Evolutionary conservation across 2,888 invertebrate species (phyloP).

Genomic region (Saturnia pavonia): DNA sequence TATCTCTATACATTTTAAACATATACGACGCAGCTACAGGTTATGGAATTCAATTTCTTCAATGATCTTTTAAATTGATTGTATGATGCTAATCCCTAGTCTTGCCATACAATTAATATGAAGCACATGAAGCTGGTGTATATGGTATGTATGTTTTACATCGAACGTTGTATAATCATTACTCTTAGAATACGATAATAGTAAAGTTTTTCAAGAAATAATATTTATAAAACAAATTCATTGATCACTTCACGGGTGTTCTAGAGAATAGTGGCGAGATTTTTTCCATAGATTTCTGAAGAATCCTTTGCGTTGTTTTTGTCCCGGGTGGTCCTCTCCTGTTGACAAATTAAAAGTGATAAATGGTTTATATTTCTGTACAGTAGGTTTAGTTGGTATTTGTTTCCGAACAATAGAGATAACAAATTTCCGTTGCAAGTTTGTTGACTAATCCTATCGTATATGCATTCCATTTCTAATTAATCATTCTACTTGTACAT

Average conservation of each 20-base stretch:
- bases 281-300: constrained; percentile 95
- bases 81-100: background rate
- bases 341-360: constrained; percentile 49
- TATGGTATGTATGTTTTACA: background rate
- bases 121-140: constrained; percentile 9
- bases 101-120: background rate
- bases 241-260: constrained; percentile 86
- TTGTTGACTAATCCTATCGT: constrained; percentile 1
- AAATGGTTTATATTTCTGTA: background rate
- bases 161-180: background rate
- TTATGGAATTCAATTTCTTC: background rate
- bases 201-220: background rate
- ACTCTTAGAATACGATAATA: constrained; percentile 2
- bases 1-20: constrained; percentile 42
- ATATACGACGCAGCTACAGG: constrained; percentile 5
- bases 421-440: constrained; percentile 1
- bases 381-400: background rate
- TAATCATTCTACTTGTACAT: background rate
- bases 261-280: constrained; percentile 92
- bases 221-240: background rate
- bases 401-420: constrained; percentile 1
- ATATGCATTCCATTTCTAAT: background rate
- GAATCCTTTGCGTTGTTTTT: constrained; percentile 92
- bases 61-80: background rate
- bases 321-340: constrained; percentile 85